Base-by-base conservation (phyloP, 2,888 invertebrate genomes). In the Cataglyphis livida region DNA sequence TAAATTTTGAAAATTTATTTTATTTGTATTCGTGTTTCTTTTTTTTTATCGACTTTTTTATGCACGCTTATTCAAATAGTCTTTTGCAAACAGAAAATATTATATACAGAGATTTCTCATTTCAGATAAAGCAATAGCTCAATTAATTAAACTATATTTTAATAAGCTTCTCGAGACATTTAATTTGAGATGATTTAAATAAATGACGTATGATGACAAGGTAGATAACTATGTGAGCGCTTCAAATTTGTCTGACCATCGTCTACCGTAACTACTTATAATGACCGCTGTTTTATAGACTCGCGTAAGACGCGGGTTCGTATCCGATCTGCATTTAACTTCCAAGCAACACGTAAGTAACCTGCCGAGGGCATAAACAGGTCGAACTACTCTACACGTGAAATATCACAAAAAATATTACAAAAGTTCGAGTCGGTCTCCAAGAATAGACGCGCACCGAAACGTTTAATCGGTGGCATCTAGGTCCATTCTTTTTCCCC, bases 381-480 rank as follows among this genome's bases (percentile, higher is more conserved):
- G 25, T 75, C 44, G 32, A 54, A 68, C 25, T 68, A 32, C 57
- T 18, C n/a, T 57, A 68, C 51, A 51, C n/a, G 15, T 12, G n/a
- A 54, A 66, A 76, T 10, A 25, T 15, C 54, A 10, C 25, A 38
- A 68, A 21, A 21, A 21, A 21, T 21, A 21, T 21, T 0, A 21
- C 21, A 41, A 76, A 66, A 35, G 38, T 25, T 51, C 48, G 32
- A n/a, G 12, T 62, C 21, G 18, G 15, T 41, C 61, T 41, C 10
- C 66, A 65, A 68, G 28, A 41, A 54, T 51, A 76, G 68, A 41
- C 65, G 48, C 68, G 41, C 66, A 25, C 25, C 51, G 12, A 41
- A 57, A 78, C 28, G 57, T 68, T 78, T 78, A 68, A 78, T 68
- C 76, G 41, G 32, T 41, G 28, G 68, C 68, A 54, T 78, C 68